Conservation (phyloP, 2,888 invertebrate genomes). For the Agonopterix subpropinquella region DNA sequence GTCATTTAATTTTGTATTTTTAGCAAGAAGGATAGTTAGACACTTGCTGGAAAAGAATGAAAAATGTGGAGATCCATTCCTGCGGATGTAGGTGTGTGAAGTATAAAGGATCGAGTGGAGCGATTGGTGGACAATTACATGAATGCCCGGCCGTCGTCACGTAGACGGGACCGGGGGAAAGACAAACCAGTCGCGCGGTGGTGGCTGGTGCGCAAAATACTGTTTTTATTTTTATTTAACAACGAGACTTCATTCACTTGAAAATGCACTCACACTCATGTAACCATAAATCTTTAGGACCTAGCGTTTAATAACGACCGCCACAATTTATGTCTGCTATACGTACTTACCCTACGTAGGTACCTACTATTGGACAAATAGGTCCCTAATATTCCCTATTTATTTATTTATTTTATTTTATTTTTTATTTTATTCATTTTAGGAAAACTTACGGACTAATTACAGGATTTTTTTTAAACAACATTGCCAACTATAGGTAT, state of each 20-base stretch:
- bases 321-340: no score
- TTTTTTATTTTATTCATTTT: no score
- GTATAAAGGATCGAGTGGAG: slow-evolving; percentile 39
- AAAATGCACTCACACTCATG: slow-evolving; percentile 42
- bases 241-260: slow-evolving; percentile 68
- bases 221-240: slow-evolving; percentile 55
- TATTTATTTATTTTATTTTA: no score
- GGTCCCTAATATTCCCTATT: no score
- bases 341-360: no score
- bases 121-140: slow-evolving; percentile 58
- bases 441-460: no score
- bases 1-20: no score
- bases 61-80: slow-evolving; percentile 33
- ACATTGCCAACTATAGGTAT: no score
- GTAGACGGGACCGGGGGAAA: slow-evolving; percentile 45
- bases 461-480: no score
- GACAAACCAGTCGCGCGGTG: slow-evolving; percentile 52
- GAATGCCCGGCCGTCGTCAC: slow-evolving; percentile 53
- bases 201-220: slow-evolving; percentile 53
- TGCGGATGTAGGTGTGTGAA: slow-evolving; percentile 38
- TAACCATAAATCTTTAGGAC: slow-evolving; percentile 21
- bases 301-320: no score
- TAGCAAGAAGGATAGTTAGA: neutral
- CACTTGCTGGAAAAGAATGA: neutral
- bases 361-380: no score